phyloP scores from a whole-genome alignment of 1,140 invertebrate species.

The Pseudachorutes palmiensis region DNA sequence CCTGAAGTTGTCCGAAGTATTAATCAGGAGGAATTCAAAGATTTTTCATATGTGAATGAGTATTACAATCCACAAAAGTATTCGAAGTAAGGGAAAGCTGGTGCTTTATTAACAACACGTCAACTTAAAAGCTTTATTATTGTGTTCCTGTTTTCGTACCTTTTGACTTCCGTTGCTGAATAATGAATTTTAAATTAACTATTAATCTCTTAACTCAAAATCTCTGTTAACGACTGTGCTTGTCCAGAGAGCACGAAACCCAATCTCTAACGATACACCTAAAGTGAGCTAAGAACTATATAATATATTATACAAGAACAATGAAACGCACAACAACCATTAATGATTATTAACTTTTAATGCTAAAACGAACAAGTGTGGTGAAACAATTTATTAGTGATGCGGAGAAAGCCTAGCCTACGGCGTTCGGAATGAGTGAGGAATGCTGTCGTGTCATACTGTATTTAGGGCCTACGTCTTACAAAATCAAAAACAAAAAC shows the following conservation, averaged over 20 bases:
- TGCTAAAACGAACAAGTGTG: background rate
- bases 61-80: slow-evolving; percentile 64
- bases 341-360: slow-evolving; percentile 1
- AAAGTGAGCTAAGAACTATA: too few species aligned
- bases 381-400: too few species aligned
- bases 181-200: too few species aligned
- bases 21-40: slow-evolving; percentile 95
- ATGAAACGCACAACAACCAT: slow-evolving; percentile 10
- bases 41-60: slow-evolving; percentile 92
- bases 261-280: too few species aligned
- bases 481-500: too few species aligned
- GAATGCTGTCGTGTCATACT: too few species aligned
- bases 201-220: too few species aligned
- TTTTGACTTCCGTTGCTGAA: too few species aligned
- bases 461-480: too few species aligned
- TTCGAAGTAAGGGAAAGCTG: background rate
- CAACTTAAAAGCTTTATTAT: background rate
- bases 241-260: too few species aligned
- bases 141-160: slow-evolving; percentile 12
- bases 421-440: too few species aligned
- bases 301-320: background rate
- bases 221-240: too few species aligned
- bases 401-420: background rate
- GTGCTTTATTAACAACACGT: background rate
- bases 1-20: slow-evolving; percentile 81